A percentile compares a stretch with the other conserved stretches of the same genome.
Evolutionary conservation across 1,140 invertebrate genomes (phyloP).

Genomic region (Protaetia brevitarsis): DNA sequence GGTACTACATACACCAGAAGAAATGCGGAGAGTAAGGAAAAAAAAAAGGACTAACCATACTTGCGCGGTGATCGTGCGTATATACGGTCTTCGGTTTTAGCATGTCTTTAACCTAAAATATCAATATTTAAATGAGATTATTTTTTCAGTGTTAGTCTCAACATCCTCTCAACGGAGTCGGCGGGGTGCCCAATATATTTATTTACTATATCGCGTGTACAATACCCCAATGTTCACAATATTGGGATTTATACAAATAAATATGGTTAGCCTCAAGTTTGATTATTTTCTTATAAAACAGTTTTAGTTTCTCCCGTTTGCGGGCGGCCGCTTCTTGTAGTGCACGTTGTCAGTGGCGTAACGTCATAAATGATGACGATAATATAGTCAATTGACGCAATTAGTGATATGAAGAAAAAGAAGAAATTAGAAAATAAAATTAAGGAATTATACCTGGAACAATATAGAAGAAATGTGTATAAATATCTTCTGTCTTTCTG

Average conservation of each 20-base stretch:
- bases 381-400: no score
- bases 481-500: no score
- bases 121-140: conserved; percentile 38
- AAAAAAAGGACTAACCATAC: no score
- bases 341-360: not conserved
- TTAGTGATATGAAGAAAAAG: no score
- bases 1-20: no score
- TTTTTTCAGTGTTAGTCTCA: conserved; percentile 37
- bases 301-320: not conserved
- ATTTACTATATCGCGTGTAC: conserved; percentile 35
- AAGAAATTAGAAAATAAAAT: no score
- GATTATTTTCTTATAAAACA: conserved; percentile 41
- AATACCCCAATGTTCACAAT: conserved; percentile 42
- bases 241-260: conserved; percentile 43
- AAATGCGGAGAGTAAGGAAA: no score
- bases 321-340: not conserved
- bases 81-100: no score
- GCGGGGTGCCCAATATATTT: conserved; percentile 31
- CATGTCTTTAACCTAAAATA: conserved; percentile 34
- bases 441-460: no score
- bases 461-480: no score
- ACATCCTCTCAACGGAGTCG: conserved; percentile 33
- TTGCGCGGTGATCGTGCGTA: no score
- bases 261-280: conserved; percentile 38
- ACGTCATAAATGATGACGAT: not conserved